Conservation (phyloP, 2,113 vertebrate species). For the Anser cygnoides region DNA sequence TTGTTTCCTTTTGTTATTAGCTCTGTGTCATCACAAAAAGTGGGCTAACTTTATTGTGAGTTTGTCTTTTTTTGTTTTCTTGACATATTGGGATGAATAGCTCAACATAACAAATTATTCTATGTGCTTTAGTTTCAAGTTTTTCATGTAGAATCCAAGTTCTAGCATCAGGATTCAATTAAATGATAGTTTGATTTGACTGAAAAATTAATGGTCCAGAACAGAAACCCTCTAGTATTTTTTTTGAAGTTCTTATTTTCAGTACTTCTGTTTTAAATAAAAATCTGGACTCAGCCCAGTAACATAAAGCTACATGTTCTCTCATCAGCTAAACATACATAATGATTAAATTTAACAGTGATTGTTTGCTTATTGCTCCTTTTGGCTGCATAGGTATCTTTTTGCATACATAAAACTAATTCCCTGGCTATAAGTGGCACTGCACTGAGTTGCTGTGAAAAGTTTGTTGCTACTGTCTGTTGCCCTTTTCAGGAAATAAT, state of each 20-base stretch:
- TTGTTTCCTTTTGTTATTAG: constrained; percentile 74
- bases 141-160: constrained; percentile 81
- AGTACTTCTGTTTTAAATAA: constrained; percentile 83
- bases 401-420: constrained; percentile 70
- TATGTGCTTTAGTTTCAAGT: constrained; percentile 78
- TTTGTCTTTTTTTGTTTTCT: constrained; percentile 64
- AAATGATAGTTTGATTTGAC: constrained; percentile 84
- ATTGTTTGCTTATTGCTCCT: constrained; percentile 51
- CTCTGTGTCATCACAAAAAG: constrained; percentile 72
- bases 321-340: constrained; percentile 60
- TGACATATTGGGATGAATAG: constrained; percentile 77
- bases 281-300: constrained; percentile 78
- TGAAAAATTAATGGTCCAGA: constrained; percentile 84
- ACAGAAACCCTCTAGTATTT: constrained; percentile 77
- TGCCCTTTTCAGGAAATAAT: constrained; percentile 60
- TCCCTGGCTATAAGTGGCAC: constrained; percentile 40
- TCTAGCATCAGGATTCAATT: constrained; percentile 86
- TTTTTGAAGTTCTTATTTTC: constrained; percentile 65
- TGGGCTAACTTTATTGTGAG: constrained; percentile 66
- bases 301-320: constrained; percentile 74
- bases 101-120: constrained; percentile 82
- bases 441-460: constrained; percentile 1
- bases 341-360: constrained; percentile 69
- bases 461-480: constrained; percentile 56
- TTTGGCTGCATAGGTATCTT: constrained; percentile 63